Evolutionary conservation across 2,888 invertebrate genomes (phyloP).

Genomic region (Thecocarcelia acutangulata): DNA sequence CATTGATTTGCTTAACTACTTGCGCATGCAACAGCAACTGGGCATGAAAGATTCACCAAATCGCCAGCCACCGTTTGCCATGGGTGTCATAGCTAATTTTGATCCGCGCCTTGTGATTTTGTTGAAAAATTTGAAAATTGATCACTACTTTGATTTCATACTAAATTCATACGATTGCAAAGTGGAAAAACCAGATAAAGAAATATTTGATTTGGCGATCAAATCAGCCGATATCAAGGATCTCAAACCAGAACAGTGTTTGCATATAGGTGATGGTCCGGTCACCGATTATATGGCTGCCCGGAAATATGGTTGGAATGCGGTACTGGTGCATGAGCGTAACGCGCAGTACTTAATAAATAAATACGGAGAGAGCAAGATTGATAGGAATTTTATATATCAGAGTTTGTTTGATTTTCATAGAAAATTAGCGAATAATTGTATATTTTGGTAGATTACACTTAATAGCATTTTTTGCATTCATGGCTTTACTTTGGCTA

Average conservation of each 20-base stretch:
- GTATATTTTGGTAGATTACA: slow-evolving; percentile 76
- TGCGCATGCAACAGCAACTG: slow-evolving; percentile 80
- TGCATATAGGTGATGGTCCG: slow-evolving; percentile 92
- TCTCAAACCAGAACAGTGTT: slow-evolving; percentile 84
- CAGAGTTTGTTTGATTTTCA: slow-evolving; percentile 83
- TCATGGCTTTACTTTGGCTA: background rate
- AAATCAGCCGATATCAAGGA: slow-evolving; percentile 80
- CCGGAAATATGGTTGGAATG: slow-evolving; percentile 88
- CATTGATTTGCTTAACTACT: slow-evolving; percentile 84
- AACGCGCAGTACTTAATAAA: slow-evolving; percentile 77
- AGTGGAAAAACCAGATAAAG: slow-evolving; percentile 87
- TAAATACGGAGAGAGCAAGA: slow-evolving; percentile 80
- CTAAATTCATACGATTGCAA: slow-evolving; percentile 89
- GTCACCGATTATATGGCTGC: slow-evolving; percentile 91
- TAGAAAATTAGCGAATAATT: slow-evolving; percentile 78
- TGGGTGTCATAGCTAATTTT: slow-evolving; percentile 94
- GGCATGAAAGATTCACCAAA: slow-evolving; percentile 65
- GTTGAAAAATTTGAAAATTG: slow-evolving; percentile 85
- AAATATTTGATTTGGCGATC: slow-evolving; percentile 87
- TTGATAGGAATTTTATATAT: slow-evolving; percentile 81
- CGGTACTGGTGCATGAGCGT: slow-evolving; percentile 82
- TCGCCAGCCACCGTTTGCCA: slow-evolving; percentile 72
- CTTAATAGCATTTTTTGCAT: slow-evolving; percentile 10
- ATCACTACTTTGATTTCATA: slow-evolving; percentile 89
- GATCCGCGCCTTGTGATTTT: slow-evolving; percentile 90